Evolutionary conservation across 2,888 invertebrate genomes (phyloP).

Genomic region (Harpalus rufipes): DNA sequence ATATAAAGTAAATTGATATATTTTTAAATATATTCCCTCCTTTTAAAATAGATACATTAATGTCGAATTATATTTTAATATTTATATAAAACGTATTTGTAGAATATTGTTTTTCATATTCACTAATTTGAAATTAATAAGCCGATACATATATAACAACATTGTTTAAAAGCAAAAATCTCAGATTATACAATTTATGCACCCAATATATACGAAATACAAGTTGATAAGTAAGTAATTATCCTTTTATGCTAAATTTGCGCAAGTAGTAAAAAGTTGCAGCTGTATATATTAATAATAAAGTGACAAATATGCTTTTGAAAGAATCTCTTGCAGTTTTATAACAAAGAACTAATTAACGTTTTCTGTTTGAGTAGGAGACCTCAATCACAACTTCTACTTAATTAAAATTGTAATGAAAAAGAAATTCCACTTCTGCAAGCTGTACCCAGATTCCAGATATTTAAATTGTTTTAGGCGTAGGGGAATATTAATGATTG

Average conservation of each 20-base stretch:
- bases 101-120: no score
- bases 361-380: slow-evolving; percentile 62
- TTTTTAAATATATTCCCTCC: no score
- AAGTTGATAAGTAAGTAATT: not conserved
- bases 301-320: slow-evolving; percentile 26
- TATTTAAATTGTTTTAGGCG: slow-evolving; percentile 63
- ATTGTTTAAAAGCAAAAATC: no score
- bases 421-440: slow-evolving; percentile 61
- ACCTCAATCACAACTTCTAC: slow-evolving; percentile 67
- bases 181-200: not conserved
- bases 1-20: no score
- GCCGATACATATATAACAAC: no score
- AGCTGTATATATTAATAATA: slow-evolving; percentile 11
- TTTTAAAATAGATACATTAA: no score
- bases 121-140: no score
- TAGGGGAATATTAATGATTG: slow-evolving; percentile 65
- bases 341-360: slow-evolving; percentile 67
- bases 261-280: not conserved
- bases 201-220: not conserved
- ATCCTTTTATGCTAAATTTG: not conserved
- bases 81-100: no score
- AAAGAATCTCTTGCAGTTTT: slow-evolving; percentile 24
- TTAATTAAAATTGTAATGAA: slow-evolving; percentile 68
- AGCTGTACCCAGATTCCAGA: slow-evolving; percentile 12
- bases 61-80: no score